A percentile compares a stretch with the other conserved stretches of the same genome.
phyloP scores from a whole-genome alignment of 1,140 invertebrate genomes.

The Drosophila serrata region DNA sequence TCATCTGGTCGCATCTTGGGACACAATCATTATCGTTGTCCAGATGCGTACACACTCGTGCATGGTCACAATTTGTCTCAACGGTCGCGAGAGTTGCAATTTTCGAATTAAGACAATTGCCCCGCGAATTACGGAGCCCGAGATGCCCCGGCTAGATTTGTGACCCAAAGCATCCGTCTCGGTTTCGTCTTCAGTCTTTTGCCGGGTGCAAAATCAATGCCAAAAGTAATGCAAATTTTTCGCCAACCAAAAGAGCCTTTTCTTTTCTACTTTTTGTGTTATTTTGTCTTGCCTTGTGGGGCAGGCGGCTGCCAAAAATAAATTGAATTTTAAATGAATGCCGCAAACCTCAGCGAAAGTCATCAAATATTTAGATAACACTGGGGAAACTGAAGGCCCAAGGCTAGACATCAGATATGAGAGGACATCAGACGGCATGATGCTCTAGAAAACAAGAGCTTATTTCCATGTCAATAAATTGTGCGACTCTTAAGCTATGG shows the following conservation, averaged over 20 bases:
- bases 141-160: slow-evolving; percentile 30
- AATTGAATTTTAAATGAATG: slow-evolving; percentile 78
- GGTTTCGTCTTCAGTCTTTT: neutral
- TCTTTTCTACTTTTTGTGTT: neutral
- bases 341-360: slow-evolving; percentile 48
- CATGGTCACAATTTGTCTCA: slow-evolving; percentile 71
- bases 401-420: slow-evolving; percentile 50
- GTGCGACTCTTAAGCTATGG: neutral
- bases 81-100: slow-evolving; percentile 67
- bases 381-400: slow-evolving; percentile 37
- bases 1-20: slow-evolving; percentile 41
- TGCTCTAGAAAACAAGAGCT: slow-evolving; percentile 11
- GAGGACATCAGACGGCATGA: slow-evolving; percentile 7
- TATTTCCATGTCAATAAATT: slow-evolving; percentile 8
- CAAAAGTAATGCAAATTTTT: slow-evolving; percentile 73
- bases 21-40: slow-evolving; percentile 59
- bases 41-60: slow-evolving; percentile 65
- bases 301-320: slow-evolving; percentile 58
- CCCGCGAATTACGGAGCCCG: slow-evolving; percentile 58
- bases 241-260: neutral
- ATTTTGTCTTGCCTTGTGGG: slow-evolving; percentile 10
- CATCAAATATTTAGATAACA: slow-evolving; percentile 74
- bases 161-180: slow-evolving; percentile 34
- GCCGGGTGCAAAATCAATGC: slow-evolving; percentile 70
- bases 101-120: slow-evolving; percentile 83